Conservation (phyloP, 2,113 vertebrate species). For the Cyprinodon brontotheroides region DNA sequence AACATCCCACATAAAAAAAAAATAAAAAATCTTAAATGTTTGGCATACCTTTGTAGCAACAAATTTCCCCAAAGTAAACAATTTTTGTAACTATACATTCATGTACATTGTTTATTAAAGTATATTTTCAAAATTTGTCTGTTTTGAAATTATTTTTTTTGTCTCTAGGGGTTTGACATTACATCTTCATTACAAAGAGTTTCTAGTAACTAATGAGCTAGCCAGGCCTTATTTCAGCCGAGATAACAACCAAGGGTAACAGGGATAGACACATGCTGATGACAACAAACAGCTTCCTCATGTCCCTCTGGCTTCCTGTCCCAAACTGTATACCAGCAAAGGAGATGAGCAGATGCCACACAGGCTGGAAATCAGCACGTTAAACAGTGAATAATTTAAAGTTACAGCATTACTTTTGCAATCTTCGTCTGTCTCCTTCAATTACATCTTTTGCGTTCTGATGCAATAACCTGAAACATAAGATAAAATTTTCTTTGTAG, state of each 20-base stretch:
- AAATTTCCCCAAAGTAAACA: background rate
- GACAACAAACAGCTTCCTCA: slow-evolving; percentile 57
- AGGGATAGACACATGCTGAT: slow-evolving; percentile 53
- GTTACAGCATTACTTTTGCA: background rate
- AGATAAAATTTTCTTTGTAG: slow-evolving; percentile 11
- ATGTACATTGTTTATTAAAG: slow-evolving; percentile 23
- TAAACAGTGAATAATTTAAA: slow-evolving; percentile 6
- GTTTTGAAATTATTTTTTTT: slow-evolving; percentile 46
- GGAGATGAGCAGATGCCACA: slow-evolving; percentile 19
- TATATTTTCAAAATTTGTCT: slow-evolving; percentile 19
- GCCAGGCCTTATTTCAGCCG: slow-evolving; percentile 38
- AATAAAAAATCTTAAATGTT: background rate
- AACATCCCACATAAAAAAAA: background rate
- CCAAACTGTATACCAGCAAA: slow-evolving; percentile 13
- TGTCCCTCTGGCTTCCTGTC: slow-evolving; percentile 48
- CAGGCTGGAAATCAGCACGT: slow-evolving; percentile 5
- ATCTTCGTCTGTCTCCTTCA: slow-evolving; percentile 4
- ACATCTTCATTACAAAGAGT: slow-evolving; percentile 50
- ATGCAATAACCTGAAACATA: slow-evolving; percentile 52
- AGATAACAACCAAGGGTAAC: slow-evolving; percentile 61
- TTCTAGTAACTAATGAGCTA: slow-evolving; percentile 63
- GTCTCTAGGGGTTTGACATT: slow-evolving; percentile 44
- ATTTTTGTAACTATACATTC: slow-evolving; percentile 6
- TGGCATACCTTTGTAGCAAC: no score
- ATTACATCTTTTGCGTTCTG: slow-evolving; percentile 18